These are phyloP conservation scores for Lapara coniferarum DNA, from an alignment of 2,888 invertebrate genomes.

Conservation along the genomic window DNA sequence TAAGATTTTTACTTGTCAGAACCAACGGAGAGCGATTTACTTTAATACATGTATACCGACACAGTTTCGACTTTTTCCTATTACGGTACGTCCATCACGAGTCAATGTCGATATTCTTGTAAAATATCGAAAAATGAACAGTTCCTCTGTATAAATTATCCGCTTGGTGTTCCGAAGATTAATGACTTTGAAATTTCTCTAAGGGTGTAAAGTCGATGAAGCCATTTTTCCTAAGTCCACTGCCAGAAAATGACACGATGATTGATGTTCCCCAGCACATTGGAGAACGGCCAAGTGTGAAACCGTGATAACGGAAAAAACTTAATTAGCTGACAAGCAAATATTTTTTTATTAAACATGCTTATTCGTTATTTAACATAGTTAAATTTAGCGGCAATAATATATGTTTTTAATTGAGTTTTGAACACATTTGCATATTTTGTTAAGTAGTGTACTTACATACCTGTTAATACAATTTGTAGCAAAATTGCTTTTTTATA, in stretches of 20 bases:
- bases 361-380: background rate
- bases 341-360: background rate
- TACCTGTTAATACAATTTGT: no score
- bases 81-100: slow-evolving; percentile 34
- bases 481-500: no score
- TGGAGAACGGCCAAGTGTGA: slow-evolving; percentile 51
- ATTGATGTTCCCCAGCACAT: slow-evolving; percentile 62
- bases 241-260: slow-evolving; percentile 73
- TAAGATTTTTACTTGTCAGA: slow-evolving; percentile 18
- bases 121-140: slow-evolving; percentile 54
- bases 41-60: background rate
- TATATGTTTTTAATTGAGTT: no score
- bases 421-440: background rate
- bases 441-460: no score
- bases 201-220: slow-evolving; percentile 72
- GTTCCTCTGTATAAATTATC: slow-evolving; percentile 62
- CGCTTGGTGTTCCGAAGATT: slow-evolving; percentile 60
- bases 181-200: slow-evolving; percentile 70
- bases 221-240: slow-evolving; percentile 75
- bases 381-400: background rate
- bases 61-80: slow-evolving; percentile 24
- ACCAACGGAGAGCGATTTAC: background rate
- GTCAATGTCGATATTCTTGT: slow-evolving; percentile 39
- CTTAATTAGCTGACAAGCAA: slow-evolving; percentile 29
- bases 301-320: slow-evolving; percentile 44